Base-by-base conservation (phyloP, 2,888 invertebrate species). In the Lochmaea crataegi region DNA sequence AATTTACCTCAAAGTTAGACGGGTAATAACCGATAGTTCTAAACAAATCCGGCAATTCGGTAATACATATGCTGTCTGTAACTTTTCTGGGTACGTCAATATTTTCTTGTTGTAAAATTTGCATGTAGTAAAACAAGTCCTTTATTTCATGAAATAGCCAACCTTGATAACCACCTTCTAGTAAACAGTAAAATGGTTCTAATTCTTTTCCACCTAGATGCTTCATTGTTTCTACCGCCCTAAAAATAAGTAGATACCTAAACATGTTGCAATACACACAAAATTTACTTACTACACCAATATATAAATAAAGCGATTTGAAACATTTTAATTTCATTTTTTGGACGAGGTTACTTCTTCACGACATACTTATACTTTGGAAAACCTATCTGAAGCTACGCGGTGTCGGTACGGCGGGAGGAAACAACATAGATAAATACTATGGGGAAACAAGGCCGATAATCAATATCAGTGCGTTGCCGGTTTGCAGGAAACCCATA, bases 101-200 rank as follows among this genome's bases (percentile, higher is more conserved):
- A 83, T 92, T 90, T 65, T 93, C 91, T 82, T 93, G 92, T 79
- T 92, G 90, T 78, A 93, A 85, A 60, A 94, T 91, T 87, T 94
- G 94, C 78, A 93, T 91, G 84, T 93, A 94, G 84, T 92, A 93
- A 86, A 94, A 94, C 74, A 93, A 87, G 82, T 94, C 93, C 78
- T 92, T 89, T 83, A 94, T 90, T 86, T 94, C 93, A 72, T 87
- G 86, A 83, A 93, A 92, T 68, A 94, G 87, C 89, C 91, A 92
- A 3, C 94, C 94, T 0, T 91, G 89, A 10, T 90, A 87, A 0
- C 93, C 94, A 66, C 92, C 92, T 72, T 94, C 92, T 65, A 94
- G 87, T 26, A 94, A 86, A 76, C 91, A 90, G 83, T 92, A 93
- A 86, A 91, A 94, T 0, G 94, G 94, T 63, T 90, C 88, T 14